Evolutionary conservation across 1,140 invertebrate genomes (phyloP).

Genomic region (Hesperophylax magnus): DNA sequence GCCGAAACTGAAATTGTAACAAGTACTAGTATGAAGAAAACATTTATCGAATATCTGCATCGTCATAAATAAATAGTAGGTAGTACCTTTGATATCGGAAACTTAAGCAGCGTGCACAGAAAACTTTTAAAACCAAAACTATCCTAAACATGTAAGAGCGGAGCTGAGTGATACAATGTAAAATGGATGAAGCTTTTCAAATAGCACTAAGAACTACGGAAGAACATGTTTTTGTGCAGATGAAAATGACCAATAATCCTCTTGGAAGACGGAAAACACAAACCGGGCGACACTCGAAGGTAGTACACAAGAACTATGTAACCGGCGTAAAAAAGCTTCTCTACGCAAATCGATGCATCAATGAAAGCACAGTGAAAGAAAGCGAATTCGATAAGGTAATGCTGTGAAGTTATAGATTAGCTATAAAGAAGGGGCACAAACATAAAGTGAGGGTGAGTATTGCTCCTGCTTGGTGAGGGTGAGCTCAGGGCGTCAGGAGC

Average conservation of each 20-base stretch:
- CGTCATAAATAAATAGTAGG: too few species aligned
- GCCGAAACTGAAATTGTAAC: too few species aligned
- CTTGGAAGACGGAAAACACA: constrained; percentile 1
- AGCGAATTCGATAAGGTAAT: constrained; percentile 2
- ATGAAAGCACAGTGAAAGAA: constrained; percentile 16
- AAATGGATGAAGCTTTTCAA: neutral
- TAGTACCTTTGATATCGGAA: too few species aligned
- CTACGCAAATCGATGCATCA: constrained; percentile 8
- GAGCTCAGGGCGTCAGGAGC: neutral
- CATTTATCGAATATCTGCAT: too few species aligned
- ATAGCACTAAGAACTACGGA: neutral
- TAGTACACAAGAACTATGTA: neutral
- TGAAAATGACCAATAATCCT: neutral
- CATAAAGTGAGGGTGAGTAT: constrained; percentile 34
- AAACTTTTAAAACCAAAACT: too few species aligned
- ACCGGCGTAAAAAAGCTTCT: neutral
- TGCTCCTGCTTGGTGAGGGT: constrained; percentile 12
- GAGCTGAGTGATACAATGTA: neutral
- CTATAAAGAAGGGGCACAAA: constrained; percentile 22
- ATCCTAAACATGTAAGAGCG: neutral
- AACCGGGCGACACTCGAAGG: neutral
- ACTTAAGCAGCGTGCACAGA: too few species aligned
- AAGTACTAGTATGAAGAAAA: too few species aligned
- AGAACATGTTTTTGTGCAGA: neutral
- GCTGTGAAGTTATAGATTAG: constrained; percentile 23